Percentiles rank a stretch among this genome's conserved stretches.
Conservation (phyloP, 2,888 invertebrate species). For the Chrysodeixis includens region DNA sequence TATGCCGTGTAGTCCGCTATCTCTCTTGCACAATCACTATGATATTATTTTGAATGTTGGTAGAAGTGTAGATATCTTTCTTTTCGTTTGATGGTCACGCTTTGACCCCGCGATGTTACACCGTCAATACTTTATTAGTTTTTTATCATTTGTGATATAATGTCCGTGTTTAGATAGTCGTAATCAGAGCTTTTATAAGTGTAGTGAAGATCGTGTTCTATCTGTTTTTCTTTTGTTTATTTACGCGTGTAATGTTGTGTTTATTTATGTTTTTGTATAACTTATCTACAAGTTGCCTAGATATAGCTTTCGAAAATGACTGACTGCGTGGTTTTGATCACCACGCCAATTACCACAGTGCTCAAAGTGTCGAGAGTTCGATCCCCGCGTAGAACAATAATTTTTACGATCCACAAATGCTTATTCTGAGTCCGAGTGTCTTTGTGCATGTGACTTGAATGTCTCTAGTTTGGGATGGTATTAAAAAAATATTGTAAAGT, state of each 20-base stretch:
- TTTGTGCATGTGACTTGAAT: no score
- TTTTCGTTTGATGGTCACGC: constrained; percentile 43
- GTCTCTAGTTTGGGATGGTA: no score
- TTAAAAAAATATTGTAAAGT: no score
- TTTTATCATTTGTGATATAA: constrained; percentile 35
- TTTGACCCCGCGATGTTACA: constrained; percentile 37
- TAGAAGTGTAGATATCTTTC: constrained; percentile 18
- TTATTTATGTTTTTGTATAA: not conserved
- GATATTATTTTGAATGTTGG: no score
- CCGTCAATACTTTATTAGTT: constrained; percentile 42
- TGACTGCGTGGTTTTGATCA: no score
- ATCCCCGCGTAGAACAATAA: no score
- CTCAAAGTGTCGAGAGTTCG: no score
- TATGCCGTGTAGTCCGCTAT: no score
- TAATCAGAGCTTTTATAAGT: constrained; percentile 4
- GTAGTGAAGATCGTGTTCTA: not conserved
- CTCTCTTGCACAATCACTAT: no score
- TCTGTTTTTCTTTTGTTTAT: not conserved
- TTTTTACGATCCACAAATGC: no score
- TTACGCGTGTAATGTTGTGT: not conserved
- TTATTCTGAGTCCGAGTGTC: no score
- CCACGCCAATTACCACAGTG: no score
- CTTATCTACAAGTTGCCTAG: not conserved
- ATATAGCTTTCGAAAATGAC: not conserved
- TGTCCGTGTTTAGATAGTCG: constrained; percentile 15